Percentiles rank a stretch among this genome's conserved stretches.
Conservation (phyloP, 1,140 invertebrate genomes). For the Asbolus verrucosus region DNA sequence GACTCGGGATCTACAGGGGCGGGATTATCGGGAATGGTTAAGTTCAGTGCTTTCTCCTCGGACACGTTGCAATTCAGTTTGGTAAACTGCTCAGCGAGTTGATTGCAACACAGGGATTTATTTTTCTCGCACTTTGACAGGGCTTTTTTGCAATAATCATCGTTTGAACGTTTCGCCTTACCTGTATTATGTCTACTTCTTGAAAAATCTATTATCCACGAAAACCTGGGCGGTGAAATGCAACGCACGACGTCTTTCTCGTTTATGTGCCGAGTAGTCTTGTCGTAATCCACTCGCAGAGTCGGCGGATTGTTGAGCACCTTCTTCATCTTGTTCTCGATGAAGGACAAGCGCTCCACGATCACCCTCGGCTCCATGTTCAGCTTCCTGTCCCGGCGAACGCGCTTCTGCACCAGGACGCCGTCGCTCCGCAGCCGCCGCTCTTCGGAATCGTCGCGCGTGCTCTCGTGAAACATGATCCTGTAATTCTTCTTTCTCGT, state of each 20-base stretch:
- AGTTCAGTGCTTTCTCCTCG: conserved; percentile 32
- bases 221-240: conserved; percentile 17
- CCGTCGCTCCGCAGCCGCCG: not conserved
- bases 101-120: conserved; percentile 15
- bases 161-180: conserved; percentile 4
- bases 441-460: not conserved
- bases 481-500: conserved; percentile 4
- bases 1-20: not conserved
- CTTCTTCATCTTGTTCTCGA: conserved; percentile 28
- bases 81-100: conserved; percentile 5
- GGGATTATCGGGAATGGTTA: conserved; percentile 8
- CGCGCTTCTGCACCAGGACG: not conserved
- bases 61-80: conserved; percentile 22
- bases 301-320: conserved; percentile 22
- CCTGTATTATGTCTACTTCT: conserved; percentile 9
- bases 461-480: conserved; percentile 16
- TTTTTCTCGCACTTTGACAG: conserved; percentile 12
- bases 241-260: conserved; percentile 34
- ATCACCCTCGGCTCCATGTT: conserved; percentile 25
- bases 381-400: not conserved
- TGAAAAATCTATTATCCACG: not conserved
- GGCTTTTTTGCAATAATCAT: conserved; percentile 16
- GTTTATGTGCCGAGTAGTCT: conserved; percentile 28
- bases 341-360: conserved; percentile 4
- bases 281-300: conserved; percentile 44